These are phyloP conservation scores for Mimumesa dahlbomi DNA, from an alignment of 2,888 invertebrate genomes.

Conservation along the genomic window DNA sequence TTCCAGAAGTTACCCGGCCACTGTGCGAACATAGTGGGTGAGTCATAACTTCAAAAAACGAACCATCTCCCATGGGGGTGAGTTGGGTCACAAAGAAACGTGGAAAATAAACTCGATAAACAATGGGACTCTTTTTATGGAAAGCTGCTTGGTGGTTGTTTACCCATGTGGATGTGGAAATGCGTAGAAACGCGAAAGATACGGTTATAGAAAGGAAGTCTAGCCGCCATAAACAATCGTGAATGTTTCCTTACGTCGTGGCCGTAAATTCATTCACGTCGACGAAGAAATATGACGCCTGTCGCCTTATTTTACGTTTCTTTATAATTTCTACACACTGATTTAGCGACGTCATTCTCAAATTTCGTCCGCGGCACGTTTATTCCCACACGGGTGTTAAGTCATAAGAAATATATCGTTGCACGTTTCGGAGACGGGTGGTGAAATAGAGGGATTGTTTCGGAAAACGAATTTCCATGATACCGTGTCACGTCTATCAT, in stretches of 20 bases:
- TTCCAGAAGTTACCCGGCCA: background rate
- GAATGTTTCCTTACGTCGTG: conserved; percentile 63
- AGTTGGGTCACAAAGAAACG: conserved; percentile 51
- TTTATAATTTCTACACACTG: conserved; percentile 28
- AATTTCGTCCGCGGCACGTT: conserved; percentile 8
- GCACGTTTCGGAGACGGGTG: too few relatives aligned
- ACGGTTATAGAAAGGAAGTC: conserved; percentile 22
- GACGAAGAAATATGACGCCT: conserved; percentile 61
- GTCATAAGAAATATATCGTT: too few relatives aligned
- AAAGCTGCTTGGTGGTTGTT: conserved; percentile 51
- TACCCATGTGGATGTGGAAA: conserved; percentile 30
- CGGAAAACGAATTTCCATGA: too few relatives aligned
- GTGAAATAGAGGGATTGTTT: too few relatives aligned
- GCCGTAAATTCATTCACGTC: conserved; percentile 72
- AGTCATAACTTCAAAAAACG: conserved; percentile 40
- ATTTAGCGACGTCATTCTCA: conserved; percentile 39
- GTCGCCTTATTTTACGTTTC: conserved; percentile 19
- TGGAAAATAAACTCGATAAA: conserved; percentile 62
- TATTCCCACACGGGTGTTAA: too few relatives aligned
- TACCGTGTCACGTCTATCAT: too few relatives aligned
- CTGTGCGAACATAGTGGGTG: conserved; percentile 11
- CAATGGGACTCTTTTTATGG: conserved; percentile 60
- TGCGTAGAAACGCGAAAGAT: background rate
- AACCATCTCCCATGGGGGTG: conserved; percentile 19
- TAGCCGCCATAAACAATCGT: conserved; percentile 70